Conservation (phyloP, 2,113 vertebrate genomes). For the Rhinoderma darwinii region DNA sequence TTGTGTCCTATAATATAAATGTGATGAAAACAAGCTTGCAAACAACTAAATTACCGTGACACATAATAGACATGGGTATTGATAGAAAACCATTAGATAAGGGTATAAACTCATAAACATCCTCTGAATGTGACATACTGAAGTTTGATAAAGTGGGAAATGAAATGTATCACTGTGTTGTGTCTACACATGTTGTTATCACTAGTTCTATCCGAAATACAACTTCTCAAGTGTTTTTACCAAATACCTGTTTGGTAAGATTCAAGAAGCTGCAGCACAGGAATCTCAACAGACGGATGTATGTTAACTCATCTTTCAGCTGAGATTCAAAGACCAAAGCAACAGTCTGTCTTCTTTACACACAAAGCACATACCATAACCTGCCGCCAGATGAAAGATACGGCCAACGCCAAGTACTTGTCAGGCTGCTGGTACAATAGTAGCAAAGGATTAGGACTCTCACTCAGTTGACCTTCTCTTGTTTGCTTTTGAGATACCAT, state of each 20-base stretch:
- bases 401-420: constrained; percentile 43
- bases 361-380: constrained; percentile 52
- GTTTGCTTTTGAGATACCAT: constrained; percentile 5
- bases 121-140: background rate
- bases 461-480: constrained; percentile 27
- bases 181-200: background rate
- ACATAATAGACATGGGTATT: background rate
- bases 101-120: constrained; percentile 8
- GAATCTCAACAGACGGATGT: constrained; percentile 49
- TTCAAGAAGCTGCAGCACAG: constrained; percentile 8
- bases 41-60: background rate
- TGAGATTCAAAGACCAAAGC: constrained; percentile 49
- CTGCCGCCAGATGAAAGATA: constrained; percentile 49
- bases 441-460: constrained; percentile 30
- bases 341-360: constrained; percentile 35
- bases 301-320: constrained; percentile 45
- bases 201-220: background rate
- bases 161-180: background rate
- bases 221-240: background rate
- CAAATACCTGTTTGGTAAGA: constrained; percentile 22
- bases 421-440: constrained; percentile 42
- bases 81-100: background rate
- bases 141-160: background rate
- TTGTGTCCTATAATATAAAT: background rate
- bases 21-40: background rate